A percentile compares a stretch with the other conserved stretches of the same genome.
Conservation (phyloP, 2,888 invertebrate species). For the Tholera decimalis region DNA sequence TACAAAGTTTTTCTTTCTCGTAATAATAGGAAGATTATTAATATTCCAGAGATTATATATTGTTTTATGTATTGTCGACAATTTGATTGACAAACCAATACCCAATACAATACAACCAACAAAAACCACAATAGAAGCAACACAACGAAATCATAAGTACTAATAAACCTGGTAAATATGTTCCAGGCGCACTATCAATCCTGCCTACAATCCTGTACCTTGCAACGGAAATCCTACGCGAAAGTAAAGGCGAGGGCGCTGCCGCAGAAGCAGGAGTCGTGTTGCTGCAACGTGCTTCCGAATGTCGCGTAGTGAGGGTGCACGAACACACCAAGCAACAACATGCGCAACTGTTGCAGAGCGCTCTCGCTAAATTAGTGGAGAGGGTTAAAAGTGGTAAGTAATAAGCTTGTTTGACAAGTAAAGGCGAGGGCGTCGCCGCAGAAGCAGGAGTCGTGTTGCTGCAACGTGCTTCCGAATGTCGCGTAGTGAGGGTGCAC, state of each 20-base stretch:
- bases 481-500: constrained; percentile 93
- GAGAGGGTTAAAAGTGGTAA: constrained; percentile 96
- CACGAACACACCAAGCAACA: constrained; percentile 93
- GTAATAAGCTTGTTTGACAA: neutral
- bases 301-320: constrained; percentile 93
- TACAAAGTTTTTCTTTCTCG: no score
- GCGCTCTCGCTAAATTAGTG: constrained; percentile 97
- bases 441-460: constrained; percentile 94
- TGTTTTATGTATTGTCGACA: no score
- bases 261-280: constrained; percentile 93
- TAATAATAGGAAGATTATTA: no score
- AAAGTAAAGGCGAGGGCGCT: constrained; percentile 93
- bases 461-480: constrained; percentile 95
- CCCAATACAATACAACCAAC: no score
- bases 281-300: constrained; percentile 95
- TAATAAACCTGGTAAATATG: neutral
- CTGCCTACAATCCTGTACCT: constrained; percentile 98
- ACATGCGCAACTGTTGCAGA: constrained; percentile 96
- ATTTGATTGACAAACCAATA: no score
- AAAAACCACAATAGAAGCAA: no score
- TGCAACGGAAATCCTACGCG: constrained; percentile 96
- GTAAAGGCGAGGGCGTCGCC: constrained; percentile 89
- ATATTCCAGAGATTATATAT: no score
- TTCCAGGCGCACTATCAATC: constrained; percentile 95
- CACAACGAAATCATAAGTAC: no score